Conservation (phyloP, 2,113 vertebrate species). For the Bubo scandiacus region DNA sequence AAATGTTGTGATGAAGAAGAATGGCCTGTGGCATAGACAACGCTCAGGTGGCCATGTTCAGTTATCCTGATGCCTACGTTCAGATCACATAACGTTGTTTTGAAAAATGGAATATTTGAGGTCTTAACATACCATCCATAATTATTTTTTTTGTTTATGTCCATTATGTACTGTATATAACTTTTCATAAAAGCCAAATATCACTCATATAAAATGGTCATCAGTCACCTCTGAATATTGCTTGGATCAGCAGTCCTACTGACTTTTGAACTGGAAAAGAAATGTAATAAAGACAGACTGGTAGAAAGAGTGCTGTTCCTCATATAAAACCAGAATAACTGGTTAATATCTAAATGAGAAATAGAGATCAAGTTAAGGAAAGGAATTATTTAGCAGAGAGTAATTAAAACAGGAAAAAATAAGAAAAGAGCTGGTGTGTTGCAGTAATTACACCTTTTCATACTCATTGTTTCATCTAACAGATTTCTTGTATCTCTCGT, state of each 20-base stretch:
- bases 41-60: not conserved
- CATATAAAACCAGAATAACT: not conserved
- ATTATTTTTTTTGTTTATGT: not conserved
- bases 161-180: not conserved
- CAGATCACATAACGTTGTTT: not conserved
- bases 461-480: not conserved
- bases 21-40: not conserved
- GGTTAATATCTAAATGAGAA: not conserved
- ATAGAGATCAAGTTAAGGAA: not conserved
- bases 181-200: not conserved
- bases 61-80: not conserved
- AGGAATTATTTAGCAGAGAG: not conserved
- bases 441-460: not conserved
- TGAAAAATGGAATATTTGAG: not conserved
- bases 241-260: not conserved
- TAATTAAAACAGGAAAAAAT: not conserved
- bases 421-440: not conserved
- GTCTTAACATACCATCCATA: not conserved
- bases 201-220: not conserved
- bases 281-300: not conserved
- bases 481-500: not conserved
- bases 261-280: not conserved
- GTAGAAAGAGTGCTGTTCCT: not conserved
- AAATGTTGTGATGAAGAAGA: not conserved
- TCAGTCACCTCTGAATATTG: not conserved